Evolutionary conservation across 2,797 vertebrate genomes (phyloP).

Genomic region (Pempheris klunzingeri): DNA sequence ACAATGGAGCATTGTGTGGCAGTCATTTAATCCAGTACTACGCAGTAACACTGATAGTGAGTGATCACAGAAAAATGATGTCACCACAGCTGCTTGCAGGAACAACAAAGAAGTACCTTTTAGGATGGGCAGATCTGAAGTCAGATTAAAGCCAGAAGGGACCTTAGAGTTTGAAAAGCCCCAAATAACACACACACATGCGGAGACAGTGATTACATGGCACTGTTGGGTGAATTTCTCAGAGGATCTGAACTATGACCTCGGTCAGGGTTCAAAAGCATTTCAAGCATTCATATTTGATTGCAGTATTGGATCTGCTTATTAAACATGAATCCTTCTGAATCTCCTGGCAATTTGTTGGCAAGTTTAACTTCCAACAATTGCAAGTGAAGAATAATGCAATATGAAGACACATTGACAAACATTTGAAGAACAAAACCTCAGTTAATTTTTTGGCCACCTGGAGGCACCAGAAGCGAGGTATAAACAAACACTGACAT

Average conservation of each 20-base stretch:
- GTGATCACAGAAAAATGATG: conserved; percentile 84
- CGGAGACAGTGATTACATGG: conserved; percentile 48
- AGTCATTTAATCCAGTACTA: conserved; percentile 80
- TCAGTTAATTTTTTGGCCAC: background rate
- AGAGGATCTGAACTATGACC: conserved; percentile 12
- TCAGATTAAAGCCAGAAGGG: conserved; percentile 70
- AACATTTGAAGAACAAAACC: background rate
- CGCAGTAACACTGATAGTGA: conserved; percentile 78
- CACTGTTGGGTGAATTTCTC: conserved; percentile 16
- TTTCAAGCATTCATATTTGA: background rate
- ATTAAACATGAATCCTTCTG: background rate
- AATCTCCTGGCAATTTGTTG: too few species aligned
- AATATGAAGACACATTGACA: background rate
- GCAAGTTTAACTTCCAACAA: background rate
- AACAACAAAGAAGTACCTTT: conserved; percentile 82
- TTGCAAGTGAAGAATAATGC: background rate
- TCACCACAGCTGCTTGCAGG: conserved; percentile 80
- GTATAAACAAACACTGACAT: background rate
- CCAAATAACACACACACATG: conserved; percentile 53
- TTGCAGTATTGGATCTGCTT: background rate
- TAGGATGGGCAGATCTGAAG: conserved; percentile 71
- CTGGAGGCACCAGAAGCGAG: background rate
- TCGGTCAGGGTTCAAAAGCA: background rate
- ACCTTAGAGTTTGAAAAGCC: conserved; percentile 50
- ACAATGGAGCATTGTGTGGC: conserved; percentile 83